These are phyloP conservation scores for Lapara coniferarum DNA, from an alignment of 2,888 invertebrate genomes.

Conservation along the genomic window DNA sequence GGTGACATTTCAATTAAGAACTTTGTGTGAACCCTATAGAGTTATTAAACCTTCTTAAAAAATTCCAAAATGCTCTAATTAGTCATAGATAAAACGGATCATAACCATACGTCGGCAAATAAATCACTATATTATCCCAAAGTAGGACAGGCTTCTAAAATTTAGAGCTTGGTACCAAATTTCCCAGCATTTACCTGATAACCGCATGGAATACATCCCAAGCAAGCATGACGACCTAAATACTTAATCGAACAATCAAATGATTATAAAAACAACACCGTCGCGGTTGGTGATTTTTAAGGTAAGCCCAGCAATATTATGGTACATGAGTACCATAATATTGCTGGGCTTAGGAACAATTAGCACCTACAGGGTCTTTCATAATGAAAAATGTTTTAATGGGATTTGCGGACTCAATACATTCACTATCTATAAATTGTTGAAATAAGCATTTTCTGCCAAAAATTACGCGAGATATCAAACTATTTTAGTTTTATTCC, in stretches of 20 bases:
- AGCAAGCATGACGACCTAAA: conserved; percentile 24
- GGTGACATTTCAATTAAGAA: too few species aligned
- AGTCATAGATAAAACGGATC: too few species aligned
- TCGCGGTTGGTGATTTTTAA: conserved; percentile 11
- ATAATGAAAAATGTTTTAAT: not conserved
- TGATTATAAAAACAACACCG: conserved; percentile 19
- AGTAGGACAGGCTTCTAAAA: not conserved
- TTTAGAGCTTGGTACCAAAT: not conserved
- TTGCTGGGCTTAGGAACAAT: conserved; percentile 10
- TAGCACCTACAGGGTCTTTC: conserved; percentile 8
- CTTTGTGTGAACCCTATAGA: too few species aligned
- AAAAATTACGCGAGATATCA: too few species aligned
- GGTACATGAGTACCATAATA: conserved; percentile 22
- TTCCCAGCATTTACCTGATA: not conserved
- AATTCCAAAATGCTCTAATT: too few species aligned
- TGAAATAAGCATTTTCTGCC: too few species aligned
- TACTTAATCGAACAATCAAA: conserved; percentile 17
- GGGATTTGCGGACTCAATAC: not conserved
- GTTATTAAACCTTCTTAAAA: too few species aligned
- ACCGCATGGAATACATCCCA: conserved; percentile 2
- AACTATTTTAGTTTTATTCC: too few species aligned
- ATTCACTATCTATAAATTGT: too few species aligned
- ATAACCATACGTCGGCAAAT: too few species aligned
- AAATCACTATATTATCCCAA: not conserved
- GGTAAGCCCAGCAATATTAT: too few species aligned